Conservation (phyloP, 2,888 invertebrate genomes). For the Hypomecis punctinalis region DNA sequence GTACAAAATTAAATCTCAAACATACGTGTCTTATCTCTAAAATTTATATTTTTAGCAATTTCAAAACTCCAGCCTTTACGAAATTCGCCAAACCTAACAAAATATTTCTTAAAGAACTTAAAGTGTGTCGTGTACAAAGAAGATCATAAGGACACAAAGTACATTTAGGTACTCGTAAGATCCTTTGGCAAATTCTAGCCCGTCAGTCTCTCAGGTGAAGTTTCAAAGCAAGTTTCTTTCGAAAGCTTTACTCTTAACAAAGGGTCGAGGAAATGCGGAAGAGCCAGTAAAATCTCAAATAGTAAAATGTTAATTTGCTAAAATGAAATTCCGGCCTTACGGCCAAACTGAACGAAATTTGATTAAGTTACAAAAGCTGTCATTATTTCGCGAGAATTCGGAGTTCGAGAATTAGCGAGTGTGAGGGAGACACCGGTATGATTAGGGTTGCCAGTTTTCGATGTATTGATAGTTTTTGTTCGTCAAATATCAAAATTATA, state of each 20-base stretch:
- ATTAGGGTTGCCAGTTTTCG: not conserved
- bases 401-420: slow-evolving; percentile 44
- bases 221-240: slow-evolving; percentile 28
- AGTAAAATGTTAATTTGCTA: slow-evolving; percentile 77
- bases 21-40: too few species aligned
- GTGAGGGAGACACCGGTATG: slow-evolving; percentile 44
- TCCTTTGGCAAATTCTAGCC: slow-evolving; percentile 6
- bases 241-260: slow-evolving; percentile 17
- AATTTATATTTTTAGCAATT: too few species aligned
- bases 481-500: too few species aligned
- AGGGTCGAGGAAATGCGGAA: slow-evolving; percentile 54
- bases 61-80: too few species aligned
- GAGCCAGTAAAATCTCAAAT: slow-evolving; percentile 68
- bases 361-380: slow-evolving; percentile 78
- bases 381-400: slow-evolving; percentile 65
- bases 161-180: not conserved
- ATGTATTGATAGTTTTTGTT: not conserved
- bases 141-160: not conserved
- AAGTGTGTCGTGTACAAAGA: not conserved
- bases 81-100: too few species aligned
- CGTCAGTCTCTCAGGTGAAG: slow-evolving; percentile 22
- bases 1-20: too few species aligned
- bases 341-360: slow-evolving; percentile 73
- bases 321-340: slow-evolving; percentile 67
- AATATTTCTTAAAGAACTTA: too few species aligned